Conservation (phyloP, 2,797 vertebrate species). For the Enteromius paludinosus region DNA sequence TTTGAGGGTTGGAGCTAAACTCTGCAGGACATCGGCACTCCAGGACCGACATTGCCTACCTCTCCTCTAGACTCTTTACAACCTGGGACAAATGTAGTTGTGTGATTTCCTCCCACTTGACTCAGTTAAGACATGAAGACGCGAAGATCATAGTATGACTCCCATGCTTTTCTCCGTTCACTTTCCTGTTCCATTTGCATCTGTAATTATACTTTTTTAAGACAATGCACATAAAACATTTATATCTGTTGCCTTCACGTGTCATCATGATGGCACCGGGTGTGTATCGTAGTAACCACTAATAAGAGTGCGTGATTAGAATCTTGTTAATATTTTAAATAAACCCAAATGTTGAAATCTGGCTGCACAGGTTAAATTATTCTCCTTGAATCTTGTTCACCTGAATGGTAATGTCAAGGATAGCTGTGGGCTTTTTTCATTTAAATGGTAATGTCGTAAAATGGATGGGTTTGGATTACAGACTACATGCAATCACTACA, state of each 20-base stretch:
- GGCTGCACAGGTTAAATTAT: conserved; percentile 17
- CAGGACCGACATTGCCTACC: no score
- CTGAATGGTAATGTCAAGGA: conserved; percentile 40
- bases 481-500: conserved; percentile 18
- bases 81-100: background rate
- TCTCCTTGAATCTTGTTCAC: conserved; percentile 34
- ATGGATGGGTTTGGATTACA: conserved; percentile 41
- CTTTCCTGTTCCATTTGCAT: background rate
- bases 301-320: background rate
- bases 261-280: background rate
- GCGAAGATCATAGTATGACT: background rate
- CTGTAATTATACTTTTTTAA: background rate
- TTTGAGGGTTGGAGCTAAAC: no score
- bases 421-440: conserved; percentile 49
- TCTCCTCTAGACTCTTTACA: background rate
- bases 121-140: background rate
- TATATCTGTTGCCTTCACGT: background rate
- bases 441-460: conserved; percentile 43
- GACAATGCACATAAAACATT: background rate
- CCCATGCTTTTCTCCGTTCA: background rate
- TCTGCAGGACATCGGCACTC: no score
- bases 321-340: conserved; percentile 17
- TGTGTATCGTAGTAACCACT: background rate
- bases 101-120: background rate
- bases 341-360: conserved; percentile 15